These are phyloP conservation scores for Sylvilagus floridanus DNA, from an alignment of 2,797 vertebrate species.

Conservation along the genomic window DNA sequence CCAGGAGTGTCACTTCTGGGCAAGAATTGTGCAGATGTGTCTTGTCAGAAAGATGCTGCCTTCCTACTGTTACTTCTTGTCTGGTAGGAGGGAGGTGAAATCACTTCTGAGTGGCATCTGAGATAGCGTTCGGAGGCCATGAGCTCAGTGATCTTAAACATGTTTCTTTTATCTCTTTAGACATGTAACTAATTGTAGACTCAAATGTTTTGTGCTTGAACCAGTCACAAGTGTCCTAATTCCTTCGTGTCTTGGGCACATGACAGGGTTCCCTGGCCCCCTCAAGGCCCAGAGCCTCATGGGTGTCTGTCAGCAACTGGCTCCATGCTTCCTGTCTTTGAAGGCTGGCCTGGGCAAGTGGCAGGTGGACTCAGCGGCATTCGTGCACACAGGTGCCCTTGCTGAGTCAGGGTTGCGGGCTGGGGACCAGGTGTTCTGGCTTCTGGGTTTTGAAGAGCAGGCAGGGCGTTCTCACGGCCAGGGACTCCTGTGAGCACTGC, in stretches of 20 bases:
- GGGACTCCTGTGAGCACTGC: fast-evolving
- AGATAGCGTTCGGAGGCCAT: background rate
- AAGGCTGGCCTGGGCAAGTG: fast-evolving
- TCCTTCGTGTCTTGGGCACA: background rate
- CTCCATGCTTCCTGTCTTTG: background rate
- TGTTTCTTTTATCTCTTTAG: background rate
- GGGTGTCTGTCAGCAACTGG: fast-evolving
- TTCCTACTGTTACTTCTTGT: background rate
- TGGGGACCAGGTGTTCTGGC: fast-evolving
- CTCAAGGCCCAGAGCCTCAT: background rate
- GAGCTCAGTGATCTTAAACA: background rate
- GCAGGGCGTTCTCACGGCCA: background rate
- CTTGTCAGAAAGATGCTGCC: background rate
- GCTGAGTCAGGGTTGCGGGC: fast-evolving
- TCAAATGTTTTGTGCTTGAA: background rate
- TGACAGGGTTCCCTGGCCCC: no score
- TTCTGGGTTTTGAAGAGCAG: background rate
- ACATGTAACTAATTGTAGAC: background rate
- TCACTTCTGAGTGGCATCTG: background rate
- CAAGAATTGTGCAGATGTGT: background rate
- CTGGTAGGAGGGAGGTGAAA: background rate
- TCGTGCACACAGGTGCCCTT: background rate
- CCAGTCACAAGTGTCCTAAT: background rate
- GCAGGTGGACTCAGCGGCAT: background rate
- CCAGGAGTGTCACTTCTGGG: background rate